Conservation (phyloP, 1,140 invertebrate genomes). For the Laupala kohalensis region DNA sequence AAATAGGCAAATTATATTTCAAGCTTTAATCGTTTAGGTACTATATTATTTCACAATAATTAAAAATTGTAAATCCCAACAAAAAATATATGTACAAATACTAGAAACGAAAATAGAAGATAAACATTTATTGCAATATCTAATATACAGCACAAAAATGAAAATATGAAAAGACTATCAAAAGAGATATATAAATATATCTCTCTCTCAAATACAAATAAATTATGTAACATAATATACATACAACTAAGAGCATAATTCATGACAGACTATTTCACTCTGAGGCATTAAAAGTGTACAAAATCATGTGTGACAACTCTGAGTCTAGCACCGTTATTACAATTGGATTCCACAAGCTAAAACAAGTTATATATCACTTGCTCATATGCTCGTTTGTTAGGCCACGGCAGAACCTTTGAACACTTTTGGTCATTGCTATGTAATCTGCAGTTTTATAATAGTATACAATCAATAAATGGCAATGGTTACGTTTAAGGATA, state of each 20-base stretch:
- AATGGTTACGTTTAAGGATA: not conserved
- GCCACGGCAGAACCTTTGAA: not conserved
- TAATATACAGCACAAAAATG: not conserved
- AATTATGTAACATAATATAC: not conserved
- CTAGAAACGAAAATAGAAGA: not conserved
- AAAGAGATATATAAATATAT: not conserved
- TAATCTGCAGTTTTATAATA: not conserved
- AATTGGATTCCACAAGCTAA: not conserved
- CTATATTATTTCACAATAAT: not conserved
- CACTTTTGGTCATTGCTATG: not conserved
- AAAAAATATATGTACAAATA: not conserved
- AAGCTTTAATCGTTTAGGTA: not conserved
- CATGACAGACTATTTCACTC: not conserved
- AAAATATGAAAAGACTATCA: not conserved
- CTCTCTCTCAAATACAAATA: not conserved
- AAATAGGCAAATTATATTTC: not conserved
- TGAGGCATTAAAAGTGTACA: not conserved
- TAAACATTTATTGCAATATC: not conserved
- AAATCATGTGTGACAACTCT: not conserved
- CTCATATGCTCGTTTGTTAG: not conserved
- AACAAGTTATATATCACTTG: not conserved
- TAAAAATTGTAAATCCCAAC: not conserved
- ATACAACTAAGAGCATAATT: not conserved
- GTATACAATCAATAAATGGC: not conserved
- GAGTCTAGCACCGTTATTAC: not conserved